Percentiles rank a stretch among this genome's conserved stretches.
Conservation (phyloP, 2,888 invertebrate genomes). For the Tiphia femorata region DNA sequence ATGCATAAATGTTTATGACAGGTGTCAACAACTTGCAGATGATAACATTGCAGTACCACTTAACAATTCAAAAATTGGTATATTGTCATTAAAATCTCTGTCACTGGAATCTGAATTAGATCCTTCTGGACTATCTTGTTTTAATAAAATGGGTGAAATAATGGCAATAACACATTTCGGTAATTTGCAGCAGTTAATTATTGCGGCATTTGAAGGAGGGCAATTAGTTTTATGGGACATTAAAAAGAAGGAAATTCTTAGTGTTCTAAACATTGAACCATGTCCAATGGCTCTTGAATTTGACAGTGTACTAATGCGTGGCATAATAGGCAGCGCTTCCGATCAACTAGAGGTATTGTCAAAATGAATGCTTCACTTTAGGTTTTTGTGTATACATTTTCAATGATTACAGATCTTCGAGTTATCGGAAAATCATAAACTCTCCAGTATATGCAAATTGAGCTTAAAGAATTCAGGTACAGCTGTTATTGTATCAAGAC, state of each 20-base stretch:
- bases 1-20: constrained; percentile 22
- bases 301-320: constrained; percentile 75
- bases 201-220: constrained; percentile 83
- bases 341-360: constrained; percentile 73
- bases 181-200: constrained; percentile 71
- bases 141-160: constrained; percentile 72
- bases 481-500: constrained; percentile 77
- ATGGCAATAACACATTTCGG: constrained; percentile 76
- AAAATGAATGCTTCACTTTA: neutral
- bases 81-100: constrained; percentile 70
- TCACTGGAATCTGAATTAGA: constrained; percentile 53
- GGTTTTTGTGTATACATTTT: constrained; percentile 14
- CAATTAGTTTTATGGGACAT: constrained; percentile 81
- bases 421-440: constrained; percentile 51
- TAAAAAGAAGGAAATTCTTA: constrained; percentile 73
- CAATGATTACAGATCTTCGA: constrained; percentile 63
- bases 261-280: constrained; percentile 73
- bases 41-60: constrained; percentile 78
- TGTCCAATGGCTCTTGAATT: constrained; percentile 82
- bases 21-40: constrained; percentile 70
- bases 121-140: constrained; percentile 32
- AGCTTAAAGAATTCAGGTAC: constrained; percentile 81
- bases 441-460: constrained; percentile 70
- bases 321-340: constrained; percentile 77
- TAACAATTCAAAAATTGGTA: constrained; percentile 72